Evolutionary conservation across 2,888 invertebrate genomes (phyloP).

Genomic region (Therioaphis trifolii): DNA sequence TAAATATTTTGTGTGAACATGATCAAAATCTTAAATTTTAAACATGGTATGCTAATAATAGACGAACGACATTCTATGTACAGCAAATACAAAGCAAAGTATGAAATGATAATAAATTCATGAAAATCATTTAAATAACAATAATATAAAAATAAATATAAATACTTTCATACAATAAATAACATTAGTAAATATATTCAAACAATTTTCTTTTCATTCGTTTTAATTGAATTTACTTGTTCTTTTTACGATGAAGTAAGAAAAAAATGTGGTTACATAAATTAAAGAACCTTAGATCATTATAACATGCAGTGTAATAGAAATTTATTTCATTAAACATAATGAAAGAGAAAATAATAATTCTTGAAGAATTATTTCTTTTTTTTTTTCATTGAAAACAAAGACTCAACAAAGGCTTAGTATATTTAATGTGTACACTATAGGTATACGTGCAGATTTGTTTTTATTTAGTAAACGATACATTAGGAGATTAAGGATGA

Average conservation of each 20-base stretch:
- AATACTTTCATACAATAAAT: not conserved
- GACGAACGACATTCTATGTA: too few species aligned
- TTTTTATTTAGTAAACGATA: not conserved
- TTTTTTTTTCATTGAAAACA: not conserved
- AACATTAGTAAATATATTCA: not conserved
- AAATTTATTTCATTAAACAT: not conserved
- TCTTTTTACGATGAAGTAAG: not conserved
- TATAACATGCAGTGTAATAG: not conserved
- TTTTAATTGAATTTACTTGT: not conserved
- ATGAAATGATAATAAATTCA: too few species aligned
- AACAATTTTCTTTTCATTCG: not conserved
- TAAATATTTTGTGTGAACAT: too few species aligned
- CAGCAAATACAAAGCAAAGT: too few species aligned
- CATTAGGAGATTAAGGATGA: not conserved
- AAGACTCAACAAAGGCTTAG: not conserved
- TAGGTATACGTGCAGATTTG: not conserved
- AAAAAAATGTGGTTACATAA: not conserved
- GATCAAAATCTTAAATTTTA: too few species aligned
- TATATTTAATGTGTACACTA: not conserved
- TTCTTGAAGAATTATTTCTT: not conserved
- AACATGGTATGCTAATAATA: too few species aligned
- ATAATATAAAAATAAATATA: not conserved
- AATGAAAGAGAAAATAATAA: not conserved
- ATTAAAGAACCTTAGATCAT: not conserved
- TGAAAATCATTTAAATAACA: too few species aligned